Evolutionary conservation across 2,888 invertebrate species (phyloP).

Genomic region (Coecobrya sp.): DNA sequence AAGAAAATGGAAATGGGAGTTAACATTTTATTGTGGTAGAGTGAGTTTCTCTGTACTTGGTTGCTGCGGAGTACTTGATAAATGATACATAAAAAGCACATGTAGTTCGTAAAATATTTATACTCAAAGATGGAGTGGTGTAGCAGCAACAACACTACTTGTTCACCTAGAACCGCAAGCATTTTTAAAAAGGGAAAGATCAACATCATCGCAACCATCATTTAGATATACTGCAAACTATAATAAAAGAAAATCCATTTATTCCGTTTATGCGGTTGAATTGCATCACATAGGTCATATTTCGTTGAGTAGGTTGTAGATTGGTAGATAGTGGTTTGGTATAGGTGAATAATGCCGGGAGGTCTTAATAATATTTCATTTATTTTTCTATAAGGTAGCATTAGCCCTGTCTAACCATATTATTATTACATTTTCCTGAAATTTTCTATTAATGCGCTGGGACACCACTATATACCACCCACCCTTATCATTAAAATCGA

Average conservation of each 20-base stretch:
- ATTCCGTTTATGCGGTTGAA: not conserved
- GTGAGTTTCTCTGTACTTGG: not conserved
- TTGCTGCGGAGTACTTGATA: not conserved
- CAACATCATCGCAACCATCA: not conserved
- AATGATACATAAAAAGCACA: not conserved
- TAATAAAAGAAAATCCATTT: slow-evolving; percentile 52
- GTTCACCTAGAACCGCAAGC: slow-evolving; percentile 39
- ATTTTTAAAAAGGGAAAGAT: not conserved
- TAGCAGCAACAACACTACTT: not conserved
- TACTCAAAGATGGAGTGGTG: not conserved
- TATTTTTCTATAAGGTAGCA: slow-evolving; percentile 38
- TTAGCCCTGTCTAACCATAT: slow-evolving; percentile 35
- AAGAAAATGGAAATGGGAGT: slow-evolving; percentile 76
- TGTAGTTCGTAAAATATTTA: slow-evolving; percentile 44
- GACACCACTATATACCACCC: not conserved
- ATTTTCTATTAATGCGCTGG: not conserved
- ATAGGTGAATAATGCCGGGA: slow-evolving; percentile 47
- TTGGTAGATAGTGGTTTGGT: not conserved
- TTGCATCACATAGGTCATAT: not conserved
- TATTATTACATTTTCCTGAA: slow-evolving; percentile 60
- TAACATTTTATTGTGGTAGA: slow-evolving; percentile 45
- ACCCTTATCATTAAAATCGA: not conserved
- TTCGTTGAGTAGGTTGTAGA: not conserved
- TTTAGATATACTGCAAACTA: slow-evolving; percentile 3
- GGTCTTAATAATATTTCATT: slow-evolving; percentile 55